Percentiles rank a stretch among this genome's conserved stretches.
phyloP scores from a whole-genome alignment of 2,113 vertebrate species.

The Microtus montanus region DNA sequence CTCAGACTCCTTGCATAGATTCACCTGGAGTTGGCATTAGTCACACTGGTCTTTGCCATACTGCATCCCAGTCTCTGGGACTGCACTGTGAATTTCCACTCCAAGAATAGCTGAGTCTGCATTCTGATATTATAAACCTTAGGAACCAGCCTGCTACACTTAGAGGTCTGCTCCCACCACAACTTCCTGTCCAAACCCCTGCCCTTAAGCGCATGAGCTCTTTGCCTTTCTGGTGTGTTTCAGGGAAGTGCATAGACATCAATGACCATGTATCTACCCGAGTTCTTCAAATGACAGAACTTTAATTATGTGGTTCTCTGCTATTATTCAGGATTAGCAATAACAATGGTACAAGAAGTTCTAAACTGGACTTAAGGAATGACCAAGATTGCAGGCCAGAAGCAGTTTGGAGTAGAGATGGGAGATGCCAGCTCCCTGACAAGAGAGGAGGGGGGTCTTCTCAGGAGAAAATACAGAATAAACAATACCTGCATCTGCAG shows the following conservation, averaged over 20 bases:
- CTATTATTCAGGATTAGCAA: neutral
- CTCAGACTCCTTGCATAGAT: neutral
- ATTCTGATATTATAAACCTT: neutral
- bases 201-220: neutral
- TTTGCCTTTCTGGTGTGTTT: neutral
- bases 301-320: neutral
- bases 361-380: neutral
- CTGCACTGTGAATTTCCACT: neutral
- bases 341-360: neutral
- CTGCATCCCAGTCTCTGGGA: neutral
- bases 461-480: neutral
- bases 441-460: neutral
- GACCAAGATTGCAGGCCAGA: neutral
- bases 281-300: neutral
- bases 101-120: neutral
- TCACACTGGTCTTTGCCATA: accelerated
- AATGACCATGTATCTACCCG: neutral
- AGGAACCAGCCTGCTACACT: neutral
- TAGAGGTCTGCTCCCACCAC: neutral
- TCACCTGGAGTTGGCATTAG: neutral
- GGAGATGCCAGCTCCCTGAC: neutral
- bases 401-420: accelerated
- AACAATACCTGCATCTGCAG: accelerated
- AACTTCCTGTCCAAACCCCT: neutral
- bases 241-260: neutral